Conservation (phyloP, 2,888 invertebrate genomes). For the Chrysolina americana region DNA sequence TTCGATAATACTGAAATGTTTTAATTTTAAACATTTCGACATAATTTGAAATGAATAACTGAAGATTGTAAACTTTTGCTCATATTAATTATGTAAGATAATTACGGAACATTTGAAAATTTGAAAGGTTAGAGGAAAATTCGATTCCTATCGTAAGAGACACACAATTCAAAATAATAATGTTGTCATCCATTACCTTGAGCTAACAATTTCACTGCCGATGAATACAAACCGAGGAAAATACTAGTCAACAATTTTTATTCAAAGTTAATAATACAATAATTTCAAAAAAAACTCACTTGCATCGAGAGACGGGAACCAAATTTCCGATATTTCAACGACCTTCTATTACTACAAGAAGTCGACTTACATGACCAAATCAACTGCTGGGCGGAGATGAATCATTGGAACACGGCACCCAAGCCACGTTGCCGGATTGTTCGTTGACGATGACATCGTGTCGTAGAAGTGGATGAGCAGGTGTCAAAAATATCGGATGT, state of each 20-base stretch:
- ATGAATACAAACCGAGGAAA: neutral
- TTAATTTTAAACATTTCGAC: too few relatives aligned
- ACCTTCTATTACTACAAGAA: neutral
- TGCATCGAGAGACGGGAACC: neutral
- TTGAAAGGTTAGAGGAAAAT: neutral
- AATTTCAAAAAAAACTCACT: neutral
- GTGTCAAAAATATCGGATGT: slow-evolving; percentile 49
- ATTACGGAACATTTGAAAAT: neutral
- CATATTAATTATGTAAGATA: neutral
- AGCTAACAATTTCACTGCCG: neutral
- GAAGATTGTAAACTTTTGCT: too few relatives aligned
- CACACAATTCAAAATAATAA: neutral
- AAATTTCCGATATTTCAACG: neutral
- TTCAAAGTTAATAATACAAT: neutral
- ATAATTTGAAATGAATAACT: too few relatives aligned
- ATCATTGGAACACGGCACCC: slow-evolving; percentile 38
- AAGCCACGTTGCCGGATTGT: slow-evolving; percentile 35
- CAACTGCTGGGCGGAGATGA: slow-evolving; percentile 54
- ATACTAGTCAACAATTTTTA: neutral
- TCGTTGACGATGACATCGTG: slow-evolving; percentile 38
- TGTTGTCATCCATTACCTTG: neutral
- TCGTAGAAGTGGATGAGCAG: slow-evolving; percentile 37
- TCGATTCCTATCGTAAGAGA: neutral
- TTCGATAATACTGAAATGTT: neutral
- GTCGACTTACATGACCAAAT: slow-evolving; percentile 51